Evolutionary conservation across 2,113 vertebrate genomes (phyloP).

Genomic region (Shinisaurus crocodilurus): DNA sequence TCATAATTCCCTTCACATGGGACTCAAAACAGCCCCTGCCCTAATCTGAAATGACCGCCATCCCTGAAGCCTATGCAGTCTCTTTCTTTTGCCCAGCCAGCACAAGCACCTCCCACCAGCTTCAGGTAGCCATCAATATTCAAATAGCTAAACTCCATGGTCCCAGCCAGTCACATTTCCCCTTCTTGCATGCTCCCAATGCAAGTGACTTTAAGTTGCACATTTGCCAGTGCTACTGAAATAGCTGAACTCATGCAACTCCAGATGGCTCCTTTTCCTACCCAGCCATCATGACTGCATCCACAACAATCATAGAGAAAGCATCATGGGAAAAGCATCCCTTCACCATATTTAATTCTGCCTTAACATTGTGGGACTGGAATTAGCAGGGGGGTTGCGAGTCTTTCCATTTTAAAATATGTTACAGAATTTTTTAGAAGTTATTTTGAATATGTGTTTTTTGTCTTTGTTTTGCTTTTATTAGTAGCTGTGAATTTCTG

Average conservation of each 20-base stretch:
- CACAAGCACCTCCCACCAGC: background rate
- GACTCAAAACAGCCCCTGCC: background rate
- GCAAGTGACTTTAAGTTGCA: background rate
- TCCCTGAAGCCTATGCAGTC: constrained; percentile 5
- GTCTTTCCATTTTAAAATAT: background rate
- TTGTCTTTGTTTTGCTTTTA: background rate
- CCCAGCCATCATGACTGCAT: background rate
- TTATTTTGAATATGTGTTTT: background rate
- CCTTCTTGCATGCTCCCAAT: background rate
- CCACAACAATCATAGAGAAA: constrained; percentile 31
- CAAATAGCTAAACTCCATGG: background rate
- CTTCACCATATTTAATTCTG: background rate
- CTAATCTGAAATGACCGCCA: background rate
- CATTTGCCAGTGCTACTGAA: background rate
- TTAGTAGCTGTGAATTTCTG: background rate
- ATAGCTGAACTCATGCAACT: background rate
- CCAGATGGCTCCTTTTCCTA: background rate
- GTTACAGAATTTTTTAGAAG: background rate
- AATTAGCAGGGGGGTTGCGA: background rate
- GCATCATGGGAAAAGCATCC: constrained; percentile 38
- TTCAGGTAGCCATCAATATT: background rate
- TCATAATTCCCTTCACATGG: background rate
- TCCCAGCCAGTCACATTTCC: background rate
- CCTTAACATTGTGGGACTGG: background rate
- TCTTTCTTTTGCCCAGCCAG: constrained; percentile 12